These are phyloP conservation scores for Rhinolophus sinicus DNA, from an alignment of 2,113 vertebrate species.

Conservation along the genomic window DNA sequence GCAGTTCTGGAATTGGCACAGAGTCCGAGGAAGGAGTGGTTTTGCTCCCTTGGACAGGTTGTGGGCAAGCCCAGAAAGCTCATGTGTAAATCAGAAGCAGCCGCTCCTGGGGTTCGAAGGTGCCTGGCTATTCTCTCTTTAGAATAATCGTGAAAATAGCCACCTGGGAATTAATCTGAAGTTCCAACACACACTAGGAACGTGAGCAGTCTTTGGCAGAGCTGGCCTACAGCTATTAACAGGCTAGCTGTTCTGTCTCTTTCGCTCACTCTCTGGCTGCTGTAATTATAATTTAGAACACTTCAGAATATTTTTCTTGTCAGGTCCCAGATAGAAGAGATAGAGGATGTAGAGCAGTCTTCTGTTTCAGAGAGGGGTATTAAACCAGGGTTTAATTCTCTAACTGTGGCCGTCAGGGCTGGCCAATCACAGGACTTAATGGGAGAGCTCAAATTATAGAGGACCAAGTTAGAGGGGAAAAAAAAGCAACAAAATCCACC, in stretches of 20 bases:
- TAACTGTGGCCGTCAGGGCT: constrained; percentile 20
- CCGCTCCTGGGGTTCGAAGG: not conserved
- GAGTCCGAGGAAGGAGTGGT: not conserved
- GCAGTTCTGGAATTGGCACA: not conserved
- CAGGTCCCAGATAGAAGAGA: not conserved
- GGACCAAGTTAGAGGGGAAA: constrained; percentile 43
- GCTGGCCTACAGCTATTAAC: not conserved
- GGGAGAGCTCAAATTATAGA: constrained; percentile 68
- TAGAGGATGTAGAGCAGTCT: not conserved
- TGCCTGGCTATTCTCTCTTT: not conserved
- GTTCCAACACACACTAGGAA: not conserved
- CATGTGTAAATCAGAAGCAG: not conserved
- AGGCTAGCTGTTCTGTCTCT: not conserved
- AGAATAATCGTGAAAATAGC: not conserved
- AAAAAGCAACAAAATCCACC: not conserved
- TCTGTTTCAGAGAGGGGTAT: not conserved
- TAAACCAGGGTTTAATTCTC: constrained; percentile 41
- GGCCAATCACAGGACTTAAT: constrained; percentile 59
- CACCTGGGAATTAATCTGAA: not conserved
- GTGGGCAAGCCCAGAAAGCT: not conserved
- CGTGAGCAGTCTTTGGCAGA: not conserved
- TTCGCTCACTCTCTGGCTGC: not conserved
- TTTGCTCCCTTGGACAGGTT: not conserved
- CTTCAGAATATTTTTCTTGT: not conserved
- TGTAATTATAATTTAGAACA: not conserved